Evolutionary conservation across 2,888 invertebrate genomes (phyloP).

Genomic region (Trichopoda pennipes): DNA sequence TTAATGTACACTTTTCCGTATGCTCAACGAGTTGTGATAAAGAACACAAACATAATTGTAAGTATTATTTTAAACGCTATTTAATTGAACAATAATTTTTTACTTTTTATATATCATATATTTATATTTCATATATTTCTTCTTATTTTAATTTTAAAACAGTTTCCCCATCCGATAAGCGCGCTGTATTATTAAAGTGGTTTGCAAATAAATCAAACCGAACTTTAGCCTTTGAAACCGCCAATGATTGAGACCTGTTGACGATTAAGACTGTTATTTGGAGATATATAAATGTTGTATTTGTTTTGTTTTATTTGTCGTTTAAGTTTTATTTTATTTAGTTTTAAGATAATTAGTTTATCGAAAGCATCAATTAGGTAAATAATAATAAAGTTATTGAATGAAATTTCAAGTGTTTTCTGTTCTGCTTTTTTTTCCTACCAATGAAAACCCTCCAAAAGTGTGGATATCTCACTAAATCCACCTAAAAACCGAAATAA

Average conservation of each 20-base stretch:
- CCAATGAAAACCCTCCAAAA: too few relatives aligned
- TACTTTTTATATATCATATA: background rate
- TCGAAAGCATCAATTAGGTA: background rate
- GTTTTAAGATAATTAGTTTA: background rate
- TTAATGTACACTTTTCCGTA: conserved; percentile 75
- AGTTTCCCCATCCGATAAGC: conserved; percentile 49
- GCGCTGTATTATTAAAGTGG: conserved; percentile 73
- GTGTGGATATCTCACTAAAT: too few relatives aligned
- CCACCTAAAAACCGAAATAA: too few relatives aligned
- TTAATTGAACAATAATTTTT: background rate
- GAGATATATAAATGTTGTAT: background rate
- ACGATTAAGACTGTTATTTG: conserved; percentile 18
- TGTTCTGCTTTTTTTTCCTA: too few relatives aligned
- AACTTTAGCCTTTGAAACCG: conserved; percentile 66
- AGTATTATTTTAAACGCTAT: conserved; percentile 32
- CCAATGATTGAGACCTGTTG: conserved; percentile 20
- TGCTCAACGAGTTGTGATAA: conserved; percentile 74
- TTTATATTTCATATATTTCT: conserved; percentile 3
- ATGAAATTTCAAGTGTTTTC: background rate
- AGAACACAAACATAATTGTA: conserved; percentile 75
- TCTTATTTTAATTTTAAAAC: conserved; percentile 7
- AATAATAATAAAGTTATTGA: background rate
- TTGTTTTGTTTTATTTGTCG: conserved; percentile 9
- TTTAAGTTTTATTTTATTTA: conserved; percentile 37
- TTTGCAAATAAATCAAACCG: conserved; percentile 65